phyloP scores from a whole-genome alignment of 2,888 invertebrate genomes.

The Acanthosoma haemorrhoidale region DNA sequence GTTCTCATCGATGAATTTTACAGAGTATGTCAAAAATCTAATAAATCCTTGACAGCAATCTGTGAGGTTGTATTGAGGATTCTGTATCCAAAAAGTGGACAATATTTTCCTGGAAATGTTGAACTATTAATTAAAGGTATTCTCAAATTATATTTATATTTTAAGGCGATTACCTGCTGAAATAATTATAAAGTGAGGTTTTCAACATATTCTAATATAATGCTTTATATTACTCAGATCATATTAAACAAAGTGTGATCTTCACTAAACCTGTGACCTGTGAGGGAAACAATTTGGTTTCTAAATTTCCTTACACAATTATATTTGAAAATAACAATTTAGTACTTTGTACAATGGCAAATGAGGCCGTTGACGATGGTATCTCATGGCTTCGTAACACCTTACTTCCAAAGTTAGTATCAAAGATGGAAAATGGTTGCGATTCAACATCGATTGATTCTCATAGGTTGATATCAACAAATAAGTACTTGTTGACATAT shows the following conservation, averaged over 20 bases:
- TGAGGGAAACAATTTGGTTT: not conserved
- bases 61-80: slow-evolving; percentile 1
- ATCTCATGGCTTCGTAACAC: not conserved
- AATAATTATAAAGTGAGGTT: too few species aligned
- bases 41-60: not conserved
- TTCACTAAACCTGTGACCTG: slow-evolving; percentile 21
- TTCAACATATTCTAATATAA: too few species aligned
- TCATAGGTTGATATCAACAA: not conserved
- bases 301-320: slow-evolving; percentile 24
- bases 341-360: not conserved
- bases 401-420: slow-evolving; percentile 1
- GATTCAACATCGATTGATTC: not conserved
- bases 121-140: slow-evolving; percentile 30
- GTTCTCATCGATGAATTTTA: not conserved
- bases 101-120: not conserved
- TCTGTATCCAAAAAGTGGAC: slow-evolving; percentile 3
- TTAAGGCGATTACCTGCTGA: too few species aligned
- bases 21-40: not conserved
- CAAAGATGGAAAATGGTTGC: not conserved
- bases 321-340: slow-evolving; percentile 7
- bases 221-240: too few species aligned
- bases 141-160: not conserved
- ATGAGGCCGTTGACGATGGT: not conserved
- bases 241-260: slow-evolving; percentile 42
- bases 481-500: not conserved